Percentiles rank a stretch among this genome's conserved stretches.
phyloP scores from a whole-genome alignment of 2,113 vertebrate genomes.

The Balaeniceps rex region DNA sequence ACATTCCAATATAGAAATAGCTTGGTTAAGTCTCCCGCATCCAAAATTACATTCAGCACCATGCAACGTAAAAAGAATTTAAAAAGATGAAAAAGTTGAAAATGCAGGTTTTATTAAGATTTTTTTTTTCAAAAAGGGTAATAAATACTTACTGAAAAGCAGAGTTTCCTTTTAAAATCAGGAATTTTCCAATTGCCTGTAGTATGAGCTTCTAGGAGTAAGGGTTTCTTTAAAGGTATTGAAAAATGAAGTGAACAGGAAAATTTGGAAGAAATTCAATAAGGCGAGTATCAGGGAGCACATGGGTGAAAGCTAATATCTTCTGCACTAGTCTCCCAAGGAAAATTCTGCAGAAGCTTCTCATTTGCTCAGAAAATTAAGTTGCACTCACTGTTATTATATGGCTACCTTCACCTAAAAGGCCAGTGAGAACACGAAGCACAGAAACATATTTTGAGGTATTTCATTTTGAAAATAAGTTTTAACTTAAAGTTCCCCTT shows the following conservation, averaged over 20 bases:
- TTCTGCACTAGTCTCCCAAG: neutral
- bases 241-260: neutral
- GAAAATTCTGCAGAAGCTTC: neutral
- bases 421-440: neutral
- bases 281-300: neutral
- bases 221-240: neutral
- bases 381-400: neutral
- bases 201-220: neutral
- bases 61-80: neutral
- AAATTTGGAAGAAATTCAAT: neutral
- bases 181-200: neutral
- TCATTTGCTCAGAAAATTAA: neutral
- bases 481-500: neutral
- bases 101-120: neutral
- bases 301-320: neutral
- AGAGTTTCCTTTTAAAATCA: neutral
- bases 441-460: neutral
- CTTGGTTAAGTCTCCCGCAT: neutral
- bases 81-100: neutral
- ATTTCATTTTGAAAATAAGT: neutral
- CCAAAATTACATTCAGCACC: neutral
- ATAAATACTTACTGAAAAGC: neutral
- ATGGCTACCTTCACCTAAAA: neutral
- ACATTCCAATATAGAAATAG: neutral
- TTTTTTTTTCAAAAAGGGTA: neutral